phyloP scores from a whole-genome alignment of 2,888 invertebrate genomes.

The Agonopterix heracliana region DNA sequence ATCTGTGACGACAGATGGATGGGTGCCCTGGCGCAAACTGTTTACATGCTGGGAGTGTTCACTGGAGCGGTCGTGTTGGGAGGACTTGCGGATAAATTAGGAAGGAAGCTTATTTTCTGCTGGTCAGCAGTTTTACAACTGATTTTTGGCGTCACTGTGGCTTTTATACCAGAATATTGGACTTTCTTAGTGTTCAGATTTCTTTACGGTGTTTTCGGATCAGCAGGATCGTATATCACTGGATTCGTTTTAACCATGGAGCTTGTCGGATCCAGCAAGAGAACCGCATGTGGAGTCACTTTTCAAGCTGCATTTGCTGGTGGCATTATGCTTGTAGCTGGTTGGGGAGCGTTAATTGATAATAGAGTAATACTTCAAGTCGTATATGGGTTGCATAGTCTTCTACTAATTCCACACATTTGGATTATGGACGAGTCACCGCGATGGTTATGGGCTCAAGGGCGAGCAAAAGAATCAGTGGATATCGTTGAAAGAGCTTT shows the following conservation, averaged over 20 bases:
- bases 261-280: conserved; percentile 85
- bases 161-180: conserved; percentile 86
- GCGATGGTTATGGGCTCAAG: conserved; percentile 92
- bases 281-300: conserved; percentile 87
- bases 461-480: conserved; percentile 82
- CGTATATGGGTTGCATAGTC: conserved; percentile 85
- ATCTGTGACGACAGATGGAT: conserved; percentile 88
- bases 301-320: conserved; percentile 87
- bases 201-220: conserved; percentile 87
- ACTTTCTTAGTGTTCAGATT: conserved; percentile 81
- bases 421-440: conserved; percentile 94
- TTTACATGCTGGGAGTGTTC: conserved; percentile 91
- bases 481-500: conserved; percentile 85
- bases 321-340: conserved; percentile 89
- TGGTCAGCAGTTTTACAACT: conserved; percentile 86
- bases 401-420: conserved; percentile 85
- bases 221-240: conserved; percentile 84
- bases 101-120: conserved; percentile 88
- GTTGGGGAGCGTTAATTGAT: conserved; percentile 86
- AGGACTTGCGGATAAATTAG: conserved; percentile 88
- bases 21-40: conserved; percentile 86
- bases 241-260: conserved; percentile 87
- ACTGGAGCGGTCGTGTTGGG: conserved; percentile 88
- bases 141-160: conserved; percentile 82
- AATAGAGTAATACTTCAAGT: conserved; percentile 85